Evolutionary conservation across 2,113 vertebrate species (phyloP).

Genomic region (Numida meleagris): DNA sequence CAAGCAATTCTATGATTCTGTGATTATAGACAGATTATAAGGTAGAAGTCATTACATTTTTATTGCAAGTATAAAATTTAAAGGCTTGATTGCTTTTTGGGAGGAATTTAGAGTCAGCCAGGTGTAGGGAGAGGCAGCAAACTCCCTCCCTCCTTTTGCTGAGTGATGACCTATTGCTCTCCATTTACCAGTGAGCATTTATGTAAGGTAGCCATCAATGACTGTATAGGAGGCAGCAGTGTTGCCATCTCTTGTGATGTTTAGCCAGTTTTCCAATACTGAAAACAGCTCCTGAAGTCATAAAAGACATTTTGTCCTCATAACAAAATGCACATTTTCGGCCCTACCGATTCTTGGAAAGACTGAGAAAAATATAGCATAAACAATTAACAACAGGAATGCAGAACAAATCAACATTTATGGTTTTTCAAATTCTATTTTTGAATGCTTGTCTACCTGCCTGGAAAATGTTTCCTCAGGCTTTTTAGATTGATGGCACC

Average conservation of each 20-base stretch:
- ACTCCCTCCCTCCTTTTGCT: background rate
- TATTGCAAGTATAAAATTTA: background rate
- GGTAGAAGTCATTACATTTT: background rate
- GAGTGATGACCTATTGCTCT: background rate
- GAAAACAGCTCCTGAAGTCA: background rate
- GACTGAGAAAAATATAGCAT: background rate
- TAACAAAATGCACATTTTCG: background rate
- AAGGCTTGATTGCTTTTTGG: background rate
- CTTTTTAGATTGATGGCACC: background rate
- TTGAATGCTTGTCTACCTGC: background rate
- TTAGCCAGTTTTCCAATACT: background rate
- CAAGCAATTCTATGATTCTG: no score
- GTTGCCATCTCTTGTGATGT: accelerated
- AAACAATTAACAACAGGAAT: background rate
- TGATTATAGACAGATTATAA: background rate
- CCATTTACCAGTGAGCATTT: no score
- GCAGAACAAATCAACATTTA: background rate
- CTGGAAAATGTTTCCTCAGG: background rate
- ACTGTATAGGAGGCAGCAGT: background rate
- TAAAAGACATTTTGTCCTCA: background rate
- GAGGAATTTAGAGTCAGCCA: background rate
- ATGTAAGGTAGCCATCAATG: background rate
- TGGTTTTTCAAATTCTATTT: background rate
- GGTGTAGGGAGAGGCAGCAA: accelerated
- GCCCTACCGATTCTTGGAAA: background rate